phyloP scores from a whole-genome alignment of 2,797 vertebrate genomes.

The Micromesistius poutassou region DNA sequence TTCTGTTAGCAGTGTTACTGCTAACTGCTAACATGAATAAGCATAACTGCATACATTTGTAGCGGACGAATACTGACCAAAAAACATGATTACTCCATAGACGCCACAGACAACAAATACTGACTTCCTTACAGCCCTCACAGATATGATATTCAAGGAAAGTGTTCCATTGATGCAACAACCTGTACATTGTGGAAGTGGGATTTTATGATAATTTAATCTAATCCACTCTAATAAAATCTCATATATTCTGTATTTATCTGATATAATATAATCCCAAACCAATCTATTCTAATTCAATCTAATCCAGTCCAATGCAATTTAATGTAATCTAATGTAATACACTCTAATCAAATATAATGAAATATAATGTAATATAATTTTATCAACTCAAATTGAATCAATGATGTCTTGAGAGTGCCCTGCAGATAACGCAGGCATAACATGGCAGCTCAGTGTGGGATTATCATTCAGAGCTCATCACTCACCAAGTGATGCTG shows the following conservation, averaged over 20 bases:
- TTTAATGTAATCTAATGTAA: not conserved
- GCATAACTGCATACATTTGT: no score
- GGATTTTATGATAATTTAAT: not conserved
- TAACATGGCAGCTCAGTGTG: conserved; percentile 8
- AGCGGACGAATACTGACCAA: no score
- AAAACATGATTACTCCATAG: no score
- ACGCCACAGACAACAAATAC: no score
- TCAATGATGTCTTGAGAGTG: not conserved
- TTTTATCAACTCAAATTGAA: not conserved
- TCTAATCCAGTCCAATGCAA: not conserved
- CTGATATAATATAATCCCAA: no score
- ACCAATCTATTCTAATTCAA: not conserved
- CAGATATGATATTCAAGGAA: not conserved
- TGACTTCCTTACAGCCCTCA: not conserved
- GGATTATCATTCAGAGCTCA: conserved; percentile 50
- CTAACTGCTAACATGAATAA: no score
- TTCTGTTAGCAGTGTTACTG: no score
- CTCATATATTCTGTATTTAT: no score
- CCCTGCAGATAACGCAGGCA: not conserved
- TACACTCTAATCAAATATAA: not conserved
- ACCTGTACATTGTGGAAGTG: not conserved
- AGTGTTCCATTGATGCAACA: not conserved
- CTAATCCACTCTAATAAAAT: not conserved
- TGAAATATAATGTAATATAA: not conserved
- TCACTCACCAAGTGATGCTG: conserved; percentile 51